Evolutionary conservation across 2,888 invertebrate species (phyloP).

Genomic region (Thecocarcelia acutangulata): DNA sequence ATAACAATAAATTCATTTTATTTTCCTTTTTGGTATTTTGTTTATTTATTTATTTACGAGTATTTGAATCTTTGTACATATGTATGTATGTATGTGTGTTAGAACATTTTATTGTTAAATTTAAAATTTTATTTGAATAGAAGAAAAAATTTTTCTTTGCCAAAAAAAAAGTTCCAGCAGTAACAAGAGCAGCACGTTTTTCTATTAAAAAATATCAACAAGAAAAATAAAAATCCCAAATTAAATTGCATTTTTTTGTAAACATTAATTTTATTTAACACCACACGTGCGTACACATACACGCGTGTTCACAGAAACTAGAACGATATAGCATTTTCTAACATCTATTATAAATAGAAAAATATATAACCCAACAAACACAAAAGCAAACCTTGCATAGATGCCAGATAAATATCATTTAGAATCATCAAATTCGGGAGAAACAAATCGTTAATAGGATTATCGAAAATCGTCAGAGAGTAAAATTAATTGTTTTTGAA

Average conservation of each 20-base stretch:
- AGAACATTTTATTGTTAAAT: constrained; percentile 4
- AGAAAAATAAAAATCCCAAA: constrained; percentile 32
- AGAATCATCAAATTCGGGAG: too few species aligned
- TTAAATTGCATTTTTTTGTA: constrained; percentile 51
- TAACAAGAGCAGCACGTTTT: constrained; percentile 48
- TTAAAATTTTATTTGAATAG: constrained; percentile 41
- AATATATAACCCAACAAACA: too few species aligned
- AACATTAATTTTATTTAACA: constrained; percentile 44
- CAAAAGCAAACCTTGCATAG: too few species aligned
- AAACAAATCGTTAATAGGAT: too few species aligned
- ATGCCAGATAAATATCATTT: too few species aligned
- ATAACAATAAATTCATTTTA: constrained; percentile 42
- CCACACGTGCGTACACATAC: background rate
- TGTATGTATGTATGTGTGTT: background rate
- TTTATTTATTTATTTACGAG: constrained; percentile 21
- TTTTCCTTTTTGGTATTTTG: constrained; percentile 29
- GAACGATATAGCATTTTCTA: too few species aligned
- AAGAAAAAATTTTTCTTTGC: constrained; percentile 2
- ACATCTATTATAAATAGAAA: too few species aligned
- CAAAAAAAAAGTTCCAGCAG: constrained; percentile 15
- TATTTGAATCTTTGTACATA: constrained; percentile 7
- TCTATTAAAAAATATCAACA: constrained; percentile 27
- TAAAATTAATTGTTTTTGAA: too few species aligned
- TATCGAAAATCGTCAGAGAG: too few species aligned
- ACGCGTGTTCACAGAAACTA: background rate